These are phyloP conservation scores for Astropecten irregularis DNA, from an alignment of 53 echinoderm and acorn worm genomes.

Conservation along the genomic window DNA sequence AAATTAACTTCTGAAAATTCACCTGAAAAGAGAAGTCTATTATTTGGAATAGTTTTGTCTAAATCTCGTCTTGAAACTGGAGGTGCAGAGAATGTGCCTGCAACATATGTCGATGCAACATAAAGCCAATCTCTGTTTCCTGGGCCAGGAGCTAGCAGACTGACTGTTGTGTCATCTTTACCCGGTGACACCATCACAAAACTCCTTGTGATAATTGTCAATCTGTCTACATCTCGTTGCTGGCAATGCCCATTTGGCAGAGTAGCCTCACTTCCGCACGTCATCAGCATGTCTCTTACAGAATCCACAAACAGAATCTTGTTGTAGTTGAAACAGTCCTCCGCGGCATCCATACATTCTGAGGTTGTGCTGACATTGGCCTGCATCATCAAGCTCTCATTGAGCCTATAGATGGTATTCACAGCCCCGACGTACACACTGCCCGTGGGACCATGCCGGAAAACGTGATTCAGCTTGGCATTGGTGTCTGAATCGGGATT, in stretches of 20 bases:
- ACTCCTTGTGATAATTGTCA: background rate
- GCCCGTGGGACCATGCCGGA: background rate
- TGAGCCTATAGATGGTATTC: constrained; percentile 41
- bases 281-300: constrained; percentile 18
- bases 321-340: constrained; percentile 49
- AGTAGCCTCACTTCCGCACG: constrained; percentile 47
- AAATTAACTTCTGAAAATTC: background rate
- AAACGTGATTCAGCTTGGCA: constrained; percentile 20
- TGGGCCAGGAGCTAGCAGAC: constrained; percentile 24
- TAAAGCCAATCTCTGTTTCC: constrained; percentile 6
- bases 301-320: constrained; percentile 57
- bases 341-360: background rate
- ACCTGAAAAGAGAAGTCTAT: background rate
- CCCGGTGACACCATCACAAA: background rate
- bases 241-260: constrained; percentile 50
- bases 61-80: constrained; percentile 6
- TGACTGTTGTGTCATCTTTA: constrained; percentile 20
- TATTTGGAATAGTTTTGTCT: background rate
- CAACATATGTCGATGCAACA: constrained; percentile 39
- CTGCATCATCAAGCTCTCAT: background rate
- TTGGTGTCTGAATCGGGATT: background rate
- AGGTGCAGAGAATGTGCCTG: background rate
- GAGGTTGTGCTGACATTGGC: background rate
- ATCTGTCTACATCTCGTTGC: constrained; percentile 9
- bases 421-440: constrained; percentile 52